phyloP scores from a whole-genome alignment of 2,797 vertebrate species.

The Euphonia xanthogaster region DNA sequence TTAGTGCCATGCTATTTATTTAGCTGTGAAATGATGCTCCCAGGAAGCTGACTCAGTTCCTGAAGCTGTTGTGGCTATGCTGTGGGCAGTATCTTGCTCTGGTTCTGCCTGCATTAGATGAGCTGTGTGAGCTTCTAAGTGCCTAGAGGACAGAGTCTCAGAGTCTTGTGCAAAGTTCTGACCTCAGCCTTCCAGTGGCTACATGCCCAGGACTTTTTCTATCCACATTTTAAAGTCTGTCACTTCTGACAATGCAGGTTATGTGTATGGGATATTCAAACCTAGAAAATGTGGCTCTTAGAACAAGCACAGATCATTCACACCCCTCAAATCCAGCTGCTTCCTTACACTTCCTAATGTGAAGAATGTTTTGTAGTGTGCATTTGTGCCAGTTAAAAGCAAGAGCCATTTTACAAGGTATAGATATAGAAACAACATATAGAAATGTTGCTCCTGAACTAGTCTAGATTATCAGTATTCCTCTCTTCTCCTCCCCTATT shows the following conservation, averaged over 20 bases:
- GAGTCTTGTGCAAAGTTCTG: background rate
- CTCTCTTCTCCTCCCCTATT: background rate
- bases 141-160: background rate
- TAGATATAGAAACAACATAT: background rate
- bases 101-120: background rate
- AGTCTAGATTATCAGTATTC: background rate
- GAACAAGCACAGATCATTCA: background rate
- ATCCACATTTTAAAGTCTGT: background rate
- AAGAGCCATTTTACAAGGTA: background rate
- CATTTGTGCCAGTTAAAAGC: background rate
- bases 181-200: background rate
- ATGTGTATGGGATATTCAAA: background rate
- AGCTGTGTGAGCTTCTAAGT: background rate
- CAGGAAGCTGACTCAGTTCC: slow-evolving; percentile 27
- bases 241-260: background rate
- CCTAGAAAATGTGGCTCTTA: background rate
- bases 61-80: background rate
- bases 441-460: background rate
- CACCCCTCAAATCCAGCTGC: background rate
- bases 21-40: slow-evolving; percentile 12
- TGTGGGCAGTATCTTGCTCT: background rate
- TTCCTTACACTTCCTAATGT: background rate
- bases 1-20: background rate
- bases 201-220: fast-evolving
- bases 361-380: background rate